Conservation (phyloP, 2,113 vertebrate genomes). For the Ceuthmochares aereus region DNA sequence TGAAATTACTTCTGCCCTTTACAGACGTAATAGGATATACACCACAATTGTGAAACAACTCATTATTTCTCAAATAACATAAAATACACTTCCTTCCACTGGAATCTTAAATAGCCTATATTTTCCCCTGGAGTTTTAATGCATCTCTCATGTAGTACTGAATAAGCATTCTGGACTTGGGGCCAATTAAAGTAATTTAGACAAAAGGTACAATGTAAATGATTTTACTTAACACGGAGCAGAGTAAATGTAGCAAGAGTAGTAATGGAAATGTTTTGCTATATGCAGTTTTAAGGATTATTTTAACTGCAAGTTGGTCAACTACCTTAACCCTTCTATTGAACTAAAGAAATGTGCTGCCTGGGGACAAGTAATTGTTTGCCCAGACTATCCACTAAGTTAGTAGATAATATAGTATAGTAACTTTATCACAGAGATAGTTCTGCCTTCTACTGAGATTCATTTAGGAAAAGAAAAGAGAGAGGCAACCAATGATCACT, state of each 20-base stretch:
- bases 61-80: neutral
- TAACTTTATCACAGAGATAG: neutral
- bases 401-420: neutral
- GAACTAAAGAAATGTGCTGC: neutral
- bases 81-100: neutral
- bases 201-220: neutral
- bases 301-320: neutral
- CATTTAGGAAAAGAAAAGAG: neutral
- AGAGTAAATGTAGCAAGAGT: neutral
- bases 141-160: neutral
- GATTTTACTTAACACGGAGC: neutral
- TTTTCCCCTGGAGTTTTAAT: slow-evolving; percentile 10
- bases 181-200: slow-evolving; percentile 5
- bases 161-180: neutral
- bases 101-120: neutral
- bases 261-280: neutral
- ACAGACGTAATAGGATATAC: neutral
- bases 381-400: neutral
- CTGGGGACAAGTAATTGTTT: neutral
- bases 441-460: neutral
- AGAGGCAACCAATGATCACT: neutral
- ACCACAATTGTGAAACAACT: neutral
- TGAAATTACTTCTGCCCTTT: slow-evolving; percentile 5
- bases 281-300: neutral
- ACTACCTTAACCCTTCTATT: neutral